Evolutionary conservation across 2,888 invertebrate species (phyloP).

Genomic region (Pristionchus fissidentatus): DNA sequence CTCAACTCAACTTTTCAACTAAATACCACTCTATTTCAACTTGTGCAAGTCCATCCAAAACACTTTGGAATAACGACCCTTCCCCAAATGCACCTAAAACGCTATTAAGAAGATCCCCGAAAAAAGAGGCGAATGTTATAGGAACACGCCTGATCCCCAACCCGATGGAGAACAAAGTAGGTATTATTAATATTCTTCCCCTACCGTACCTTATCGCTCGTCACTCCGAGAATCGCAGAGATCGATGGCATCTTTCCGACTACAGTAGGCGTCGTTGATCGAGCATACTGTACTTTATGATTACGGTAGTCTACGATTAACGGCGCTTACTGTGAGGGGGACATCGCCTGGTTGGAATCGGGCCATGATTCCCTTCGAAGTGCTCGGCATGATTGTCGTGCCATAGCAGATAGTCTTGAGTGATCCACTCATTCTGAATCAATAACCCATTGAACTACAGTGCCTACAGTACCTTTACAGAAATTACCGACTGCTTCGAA

Average conservation of each 20-base stretch:
- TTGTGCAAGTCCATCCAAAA: too few species aligned
- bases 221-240: slow-evolving; percentile 36
- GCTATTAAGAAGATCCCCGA: too few species aligned
- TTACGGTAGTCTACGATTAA: too few species aligned
- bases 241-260: slow-evolving; percentile 35
- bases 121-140: too few species aligned
- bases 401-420: slow-evolving; percentile 45
- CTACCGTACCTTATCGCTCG: slow-evolving; percentile 7
- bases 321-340: not conserved
- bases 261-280: not conserved
- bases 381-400: slow-evolving; percentile 26
- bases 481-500: slow-evolving; percentile 16
- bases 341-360: slow-evolving; percentile 16
- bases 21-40: too few species aligned
- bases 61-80: too few species aligned
- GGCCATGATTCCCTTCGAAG: slow-evolving; percentile 26
- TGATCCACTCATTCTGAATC: not conserved
- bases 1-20: too few species aligned
- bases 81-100: too few species aligned
- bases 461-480: too few species aligned
- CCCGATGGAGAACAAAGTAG: not conserved
- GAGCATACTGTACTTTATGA: not conserved
- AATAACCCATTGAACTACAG: not conserved
- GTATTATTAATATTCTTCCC: not conserved
- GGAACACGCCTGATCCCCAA: too few species aligned